These are phyloP conservation scores for Pseudeuparius sepicola DNA, from an alignment of 2,888 invertebrate species.

Conservation along the genomic window DNA sequence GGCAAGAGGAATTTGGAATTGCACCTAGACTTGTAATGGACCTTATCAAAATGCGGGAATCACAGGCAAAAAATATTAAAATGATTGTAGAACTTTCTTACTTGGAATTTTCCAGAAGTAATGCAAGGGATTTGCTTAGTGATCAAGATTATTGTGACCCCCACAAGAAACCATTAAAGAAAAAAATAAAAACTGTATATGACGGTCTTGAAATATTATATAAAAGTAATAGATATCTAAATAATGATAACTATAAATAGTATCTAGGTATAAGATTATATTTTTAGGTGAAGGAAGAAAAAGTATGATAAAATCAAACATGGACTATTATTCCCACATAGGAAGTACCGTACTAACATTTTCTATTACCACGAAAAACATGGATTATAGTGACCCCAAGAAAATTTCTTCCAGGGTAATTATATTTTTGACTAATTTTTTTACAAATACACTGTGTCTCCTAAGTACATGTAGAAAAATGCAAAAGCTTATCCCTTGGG, in stretches of 20 bases:
- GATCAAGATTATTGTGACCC: too few species aligned
- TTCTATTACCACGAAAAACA: slow-evolving; percentile 29
- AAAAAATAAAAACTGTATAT: too few species aligned
- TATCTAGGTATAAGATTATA: too few species aligned
- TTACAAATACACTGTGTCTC: slow-evolving; percentile 5
- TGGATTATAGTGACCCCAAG: slow-evolving; percentile 24
- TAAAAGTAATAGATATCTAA: too few species aligned
- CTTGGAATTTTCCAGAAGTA: slow-evolving; percentile 33
- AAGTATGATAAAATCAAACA: slow-evolving; percentile 25
- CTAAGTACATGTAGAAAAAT: too few species aligned
- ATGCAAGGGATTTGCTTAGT: slow-evolving; percentile 36
- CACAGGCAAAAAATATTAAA: slow-evolving; percentile 28
- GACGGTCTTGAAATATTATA: too few species aligned
- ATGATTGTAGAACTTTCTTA: slow-evolving; percentile 36
- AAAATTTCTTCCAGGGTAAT: slow-evolving; percentile 21
- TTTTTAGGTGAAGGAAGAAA: slow-evolving; percentile 37
- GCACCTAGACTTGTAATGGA: slow-evolving; percentile 34
- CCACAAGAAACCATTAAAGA: too few species aligned
- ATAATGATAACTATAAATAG: too few species aligned
- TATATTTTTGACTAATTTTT: slow-evolving; percentile 8
- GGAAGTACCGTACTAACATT: slow-evolving; percentile 37
- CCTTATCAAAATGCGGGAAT: slow-evolving; percentile 31
- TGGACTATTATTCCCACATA: slow-evolving; percentile 33
- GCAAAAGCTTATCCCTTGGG: too few species aligned
- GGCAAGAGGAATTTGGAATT: slow-evolving; percentile 31